Conservation (phyloP, 2,888 invertebrate genomes). For the Amitus sp. region DNA sequence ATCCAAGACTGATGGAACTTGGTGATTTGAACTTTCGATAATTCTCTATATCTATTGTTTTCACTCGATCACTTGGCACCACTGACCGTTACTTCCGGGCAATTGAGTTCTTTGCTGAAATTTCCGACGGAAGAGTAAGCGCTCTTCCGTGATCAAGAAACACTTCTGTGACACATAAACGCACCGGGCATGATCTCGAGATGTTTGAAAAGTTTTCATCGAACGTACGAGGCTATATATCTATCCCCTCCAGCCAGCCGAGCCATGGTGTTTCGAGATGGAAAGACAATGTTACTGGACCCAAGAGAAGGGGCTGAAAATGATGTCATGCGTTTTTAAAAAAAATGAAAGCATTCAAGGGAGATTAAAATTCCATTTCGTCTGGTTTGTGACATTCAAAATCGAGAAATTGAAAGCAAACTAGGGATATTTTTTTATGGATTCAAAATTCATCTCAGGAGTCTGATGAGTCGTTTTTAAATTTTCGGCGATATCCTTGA, state of each 20-base stretch:
- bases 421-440: not conserved
- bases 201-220: constrained; percentile 39
- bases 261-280: constrained; percentile 36
- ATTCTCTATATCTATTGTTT: constrained; percentile 6
- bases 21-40: not conserved
- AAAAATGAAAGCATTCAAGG: too few species aligned
- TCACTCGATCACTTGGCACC: constrained; percentile 39
- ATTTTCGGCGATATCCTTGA: too few species aligned
- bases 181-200: constrained; percentile 26
- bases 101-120: not conserved
- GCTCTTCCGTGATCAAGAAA: constrained; percentile 8
- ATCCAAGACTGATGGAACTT: constrained; percentile 1
- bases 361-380: too few species aligned
- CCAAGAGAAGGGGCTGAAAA: constrained; percentile 25
- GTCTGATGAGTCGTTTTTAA: too few species aligned
- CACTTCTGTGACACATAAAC: constrained; percentile 18
- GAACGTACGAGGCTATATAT: constrained; percentile 34
- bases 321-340: not conserved
- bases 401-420: too few species aligned
- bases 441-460: too few species aligned
- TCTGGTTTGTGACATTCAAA: too few species aligned
- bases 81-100: constrained; percentile 30
- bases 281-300: constrained; percentile 34
- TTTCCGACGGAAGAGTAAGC: constrained; percentile 18
- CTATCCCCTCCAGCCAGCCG: constrained; percentile 30